Conservation (phyloP, 2,797 vertebrate species). For the Gymnothorax javanicus region DNA sequence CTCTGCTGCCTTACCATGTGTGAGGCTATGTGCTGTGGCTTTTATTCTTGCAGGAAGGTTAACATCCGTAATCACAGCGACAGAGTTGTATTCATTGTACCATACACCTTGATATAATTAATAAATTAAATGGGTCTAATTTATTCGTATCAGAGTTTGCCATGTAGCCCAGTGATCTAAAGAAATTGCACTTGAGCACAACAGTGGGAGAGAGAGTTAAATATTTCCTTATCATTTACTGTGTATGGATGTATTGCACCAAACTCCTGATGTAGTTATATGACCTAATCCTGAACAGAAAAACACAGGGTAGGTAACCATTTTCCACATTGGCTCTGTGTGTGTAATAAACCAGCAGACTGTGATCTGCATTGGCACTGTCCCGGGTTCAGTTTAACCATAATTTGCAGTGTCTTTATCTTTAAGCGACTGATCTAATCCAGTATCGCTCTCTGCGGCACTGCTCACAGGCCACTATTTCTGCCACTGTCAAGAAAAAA, state of each 20-base stretch:
- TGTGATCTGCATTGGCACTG: slow-evolving; percentile 21
- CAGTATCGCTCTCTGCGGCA: neutral
- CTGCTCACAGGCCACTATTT: neutral
- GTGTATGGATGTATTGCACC: neutral
- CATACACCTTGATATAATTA: neutral
- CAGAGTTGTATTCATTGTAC: neutral
- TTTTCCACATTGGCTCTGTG: neutral
- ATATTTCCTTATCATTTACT: neutral
- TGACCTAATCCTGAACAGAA: neutral
- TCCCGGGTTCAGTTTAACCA: neutral
- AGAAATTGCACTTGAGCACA: neutral
- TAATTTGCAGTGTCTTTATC: slow-evolving; percentile 1
- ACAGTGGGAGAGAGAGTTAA: neutral
- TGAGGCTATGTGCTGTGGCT: too few species aligned
- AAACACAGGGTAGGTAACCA: neutral
- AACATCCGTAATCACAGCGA: neutral
- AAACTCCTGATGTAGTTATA: neutral
- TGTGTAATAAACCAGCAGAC: neutral
- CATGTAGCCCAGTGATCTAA: neutral
- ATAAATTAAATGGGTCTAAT: neutral
- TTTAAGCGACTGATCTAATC: neutral
- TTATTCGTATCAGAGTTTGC: neutral
- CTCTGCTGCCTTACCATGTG: too few species aligned
- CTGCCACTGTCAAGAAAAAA: neutral
- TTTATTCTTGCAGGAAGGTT: neutral